Evolutionary conservation across 2,888 invertebrate genomes (phyloP), one percentile per base, ranked within the genome.

Genomic region (Amphipyra berbera): DNA sequence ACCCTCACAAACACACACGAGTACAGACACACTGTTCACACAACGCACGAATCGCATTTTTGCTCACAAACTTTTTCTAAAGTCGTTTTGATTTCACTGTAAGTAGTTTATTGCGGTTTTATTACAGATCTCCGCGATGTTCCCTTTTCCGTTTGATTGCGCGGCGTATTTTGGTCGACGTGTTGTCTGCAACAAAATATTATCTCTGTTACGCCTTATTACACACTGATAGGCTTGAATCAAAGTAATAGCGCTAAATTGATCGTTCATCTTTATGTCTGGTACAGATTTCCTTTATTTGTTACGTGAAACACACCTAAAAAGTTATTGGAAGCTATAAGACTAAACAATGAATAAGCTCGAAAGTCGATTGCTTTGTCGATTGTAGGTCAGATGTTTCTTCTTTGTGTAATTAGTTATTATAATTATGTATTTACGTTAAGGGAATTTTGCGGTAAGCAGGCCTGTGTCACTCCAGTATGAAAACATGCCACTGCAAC

Each of bases 51-150:
- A 76, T 60, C 86, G 85, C 92, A 91, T 90, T 79, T 88, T 90
- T 85, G 83, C 83, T 82, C 84, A 76, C 69, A 78, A 80, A 82
- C 73, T 54, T 41, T 21, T 53, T 72, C 68, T 78, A 78, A 87
- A 77, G 78, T 81, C 71, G 70, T 83, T 85, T 85, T 84, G 87
- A 84, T 86, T 84, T 82, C 84, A 85, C 86, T 83, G 7, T 30
- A n/a, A n/a, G n/a, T n/a, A 87, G 85, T 89, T 90, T 91, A 90
- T 86, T 87, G 88, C 80, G 82, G 84, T 84, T 89, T 90, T 88
- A 87, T 86, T 86, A 85, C 79, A 77, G 82, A 84, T 86, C 83
- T 81, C 77, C 76, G 68, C 77, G 82, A 84, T 86, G 80, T 84
- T 86, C 83, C 82, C 76, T 84, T 87, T 85, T 85, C 83, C 84